Evolutionary conservation across 2,888 invertebrate species (phyloP), one percentile per base, ranked within the genome.

Genomic region (Plusia festucae): DNA sequence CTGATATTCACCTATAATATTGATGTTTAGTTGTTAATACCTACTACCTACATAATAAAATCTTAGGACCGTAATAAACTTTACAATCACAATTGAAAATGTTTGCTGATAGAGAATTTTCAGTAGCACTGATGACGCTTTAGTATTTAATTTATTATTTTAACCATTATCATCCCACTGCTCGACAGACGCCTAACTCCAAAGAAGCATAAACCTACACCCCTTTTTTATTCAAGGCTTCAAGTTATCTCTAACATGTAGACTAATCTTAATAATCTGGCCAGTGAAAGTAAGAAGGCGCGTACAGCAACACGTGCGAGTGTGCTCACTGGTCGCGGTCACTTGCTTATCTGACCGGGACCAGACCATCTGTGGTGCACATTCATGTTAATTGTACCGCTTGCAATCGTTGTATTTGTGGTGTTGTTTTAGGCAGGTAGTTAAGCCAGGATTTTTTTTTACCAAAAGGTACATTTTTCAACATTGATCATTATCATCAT

Each of bases 231-330:
- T 40, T 6, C 6, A 6, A 40, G n/a, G 40, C 6, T n/a, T 40
- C n/a, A n/a, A 15, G 3, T 40, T n/a, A 40, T 9, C 9, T 30
- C n/a, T 6, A 40, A 15, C 46, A 20, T 20, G 20, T 49, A 49
- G 11, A 9, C 9, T 13, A 0, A 49, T 20, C 46, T 58, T 54
- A 58, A 24, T 24, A 24, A 73, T 68, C 59, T 51, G 16, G 49
- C 22, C 34, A 75, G 81, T 80, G 81, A 81, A 81, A 81, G 81
- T 81, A 76, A 80, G 68, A 68, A 65, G 53, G 60, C 44, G n/a
- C 11, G 34, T 34, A 53, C 55, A 61, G 58, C 8, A 58, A 27
- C 64, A 65, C 52, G 65, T 67, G 76, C 65, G 56, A 67, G 70
- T 66, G 68, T 72, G 65, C 66, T 68, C 67, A 75, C 81, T 69